Conservation (phyloP, 2,888 invertebrate genomes). For the Epistrophe grossulariae region DNA sequence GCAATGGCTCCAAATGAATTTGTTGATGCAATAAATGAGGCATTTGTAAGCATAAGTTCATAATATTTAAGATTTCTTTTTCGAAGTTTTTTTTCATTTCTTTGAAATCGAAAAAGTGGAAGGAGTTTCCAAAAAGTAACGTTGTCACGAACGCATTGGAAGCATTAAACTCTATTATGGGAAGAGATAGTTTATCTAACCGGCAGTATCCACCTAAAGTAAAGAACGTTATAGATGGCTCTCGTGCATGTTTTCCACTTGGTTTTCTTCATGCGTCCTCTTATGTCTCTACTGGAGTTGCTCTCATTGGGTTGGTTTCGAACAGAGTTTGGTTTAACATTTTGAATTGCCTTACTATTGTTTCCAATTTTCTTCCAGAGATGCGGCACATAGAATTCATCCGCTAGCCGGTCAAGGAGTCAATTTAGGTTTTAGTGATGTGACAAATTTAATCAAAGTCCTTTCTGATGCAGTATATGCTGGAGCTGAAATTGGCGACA, state of each 20-base stretch:
- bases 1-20: slow-evolving; percentile 90
- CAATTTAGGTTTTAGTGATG: slow-evolving; percentile 98
- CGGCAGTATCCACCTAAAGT: slow-evolving; percentile 83
- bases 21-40: slow-evolving; percentile 93
- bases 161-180: slow-evolving; percentile 84
- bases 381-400: slow-evolving; percentile 96
- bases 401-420: slow-evolving; percentile 99
- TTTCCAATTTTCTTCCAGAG: slow-evolving; percentile 84
- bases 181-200: slow-evolving; percentile 80
- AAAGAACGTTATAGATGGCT: slow-evolving; percentile 79
- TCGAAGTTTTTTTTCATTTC: not conserved
- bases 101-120: slow-evolving; percentile 75
- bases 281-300: slow-evolving; percentile 93
- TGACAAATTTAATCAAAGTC: slow-evolving; percentile 88
- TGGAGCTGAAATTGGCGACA: slow-evolving; percentile 90
- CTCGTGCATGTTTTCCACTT: slow-evolving; percentile 94
- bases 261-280: slow-evolving; percentile 95
- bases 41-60: slow-evolving; percentile 87
- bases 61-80: not conserved
- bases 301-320: slow-evolving; percentile 90
- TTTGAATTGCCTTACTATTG: not conserved
- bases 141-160: slow-evolving; percentile 83
- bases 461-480: slow-evolving; percentile 89
- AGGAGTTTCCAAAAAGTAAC: slow-evolving; percentile 81
- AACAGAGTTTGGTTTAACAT: not conserved